Evolutionary conservation across 2,113 vertebrate species (phyloP).

Genomic region (Actinemys pallida): DNA sequence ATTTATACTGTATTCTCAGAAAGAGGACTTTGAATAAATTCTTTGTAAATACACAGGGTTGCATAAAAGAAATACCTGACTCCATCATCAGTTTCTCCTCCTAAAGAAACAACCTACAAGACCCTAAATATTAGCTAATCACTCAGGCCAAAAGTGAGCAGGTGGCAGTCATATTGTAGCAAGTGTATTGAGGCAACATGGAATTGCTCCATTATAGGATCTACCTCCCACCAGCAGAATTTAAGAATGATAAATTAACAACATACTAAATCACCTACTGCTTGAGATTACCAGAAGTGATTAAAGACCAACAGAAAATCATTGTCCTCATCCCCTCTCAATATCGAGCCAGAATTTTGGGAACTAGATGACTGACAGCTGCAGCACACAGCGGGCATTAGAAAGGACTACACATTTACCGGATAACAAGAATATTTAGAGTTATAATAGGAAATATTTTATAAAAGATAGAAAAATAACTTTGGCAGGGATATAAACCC

Average conservation of each 20-base stretch:
- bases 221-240: background rate
- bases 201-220: rapidly evolving
- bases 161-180: background rate
- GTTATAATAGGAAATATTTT: background rate
- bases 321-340: background rate
- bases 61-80: background rate
- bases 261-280: background rate
- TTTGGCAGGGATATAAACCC: background rate
- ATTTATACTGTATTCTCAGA: background rate
- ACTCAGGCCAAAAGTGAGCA: background rate
- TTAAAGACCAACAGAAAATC: background rate
- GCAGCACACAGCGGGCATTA: background rate
- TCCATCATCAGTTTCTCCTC: background rate
- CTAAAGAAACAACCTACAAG: background rate
- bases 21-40: background rate
- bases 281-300: background rate
- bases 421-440: background rate
- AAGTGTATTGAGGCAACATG: background rate
- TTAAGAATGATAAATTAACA: background rate
- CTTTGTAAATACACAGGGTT: background rate
- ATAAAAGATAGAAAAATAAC: background rate
- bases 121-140: background rate
- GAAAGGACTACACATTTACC: background rate
- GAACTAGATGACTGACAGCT: background rate
- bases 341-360: background rate